Base-by-base conservation (phyloP, 2,888 invertebrate species). In the Magallana nippona region DNA sequence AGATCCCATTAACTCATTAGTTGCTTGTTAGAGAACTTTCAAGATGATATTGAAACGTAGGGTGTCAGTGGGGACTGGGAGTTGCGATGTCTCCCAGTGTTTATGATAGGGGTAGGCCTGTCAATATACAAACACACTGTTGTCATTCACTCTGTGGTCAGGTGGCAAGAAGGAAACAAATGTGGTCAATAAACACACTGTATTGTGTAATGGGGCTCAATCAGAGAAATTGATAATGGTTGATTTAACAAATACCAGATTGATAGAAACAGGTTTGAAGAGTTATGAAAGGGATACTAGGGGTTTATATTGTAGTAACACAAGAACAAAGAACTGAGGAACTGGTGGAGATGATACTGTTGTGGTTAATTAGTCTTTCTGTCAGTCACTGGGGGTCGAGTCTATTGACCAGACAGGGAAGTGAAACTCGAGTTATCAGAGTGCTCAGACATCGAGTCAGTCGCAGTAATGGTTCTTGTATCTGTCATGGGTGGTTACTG, bases 1-100 rank as follows among this genome's bases (percentile, higher is more conserved):
- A 71, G 71, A 71, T 71, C 71, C 71, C 71, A 71, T 71, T 71
- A 71, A 71, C 22, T 71, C 71, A 71, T 71, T 71, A 71, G 71
- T 71, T 22, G 22, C 71, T 71, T 71, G 71, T 71, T 71, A 71
- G 71, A 71, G 27, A 32, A 71, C 71, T 71, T 71, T 71, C 22
- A 27, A 71, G 22, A 71, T 13, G 71, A 71, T 71, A 71, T 71
- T 71, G 71, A 71, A 63, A 71, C 15, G 27, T 13, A 27, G 71
- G 71, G 27, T 71, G 71, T 71, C 71, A 27, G 71, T 44, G 44
- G 32, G 32, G 44, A 5, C 15, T 71, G 22, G 71, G 2, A 27
- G 27, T 27, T 27, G 32, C 71, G 32, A 71, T 71, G 15, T 15
- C 27, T 71, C 71, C 71, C 71, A 27, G 27, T 71, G 71, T 71